Base-by-base conservation (phyloP, 1,140 invertebrate species). In the Drosophila murphyi region DNA sequence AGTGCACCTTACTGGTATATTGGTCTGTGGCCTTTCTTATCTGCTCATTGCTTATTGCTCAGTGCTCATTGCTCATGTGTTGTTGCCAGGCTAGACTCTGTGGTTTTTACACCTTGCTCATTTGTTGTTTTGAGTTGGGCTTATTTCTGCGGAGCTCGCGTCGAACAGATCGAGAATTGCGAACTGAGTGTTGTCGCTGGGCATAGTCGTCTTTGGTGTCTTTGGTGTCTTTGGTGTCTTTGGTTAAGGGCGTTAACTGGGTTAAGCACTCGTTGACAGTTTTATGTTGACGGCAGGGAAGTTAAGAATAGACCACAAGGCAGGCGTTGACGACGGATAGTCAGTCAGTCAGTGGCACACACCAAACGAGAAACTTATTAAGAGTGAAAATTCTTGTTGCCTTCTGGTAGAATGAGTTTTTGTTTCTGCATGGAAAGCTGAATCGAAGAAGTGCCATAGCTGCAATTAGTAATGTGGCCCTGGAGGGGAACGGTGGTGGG, bases 191-290 rank as follows among this genome's bases (percentile, higher is more conserved):
- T n/a, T 20, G 28, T 20, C 20, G 20, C 20, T 20, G 20, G 20
- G 20, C 20, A 20, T 0, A 20, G 20, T 20, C 20, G 20, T 20
- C 20, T 20, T 20, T 20, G 31, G 59, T 45, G 28, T 35, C 20
- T 20, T 29, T 35, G 54, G 39, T 10, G 76, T 34, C 39, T 20
- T 20, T 1, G 65, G 67, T 71, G 70, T 75, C 78, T 76, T 70
- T 68, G 78, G 71, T 35, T 82, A 79, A 88, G 83, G 83, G 83
- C 83, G 80, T 78, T 88, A 88, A 88, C 83, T 88, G 83, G 83
- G 83, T 88, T 88, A 88, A 88, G 83, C 64, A 77, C 83, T 88
- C 73, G 85, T 88, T 88, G 83, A 89, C 83, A 89, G 77, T 88
- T 82, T 79, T 87, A 87, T 87, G 82, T 79, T 69, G 65, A 67